Base-by-base conservation (phyloP, 30 jellyfish, hydroid and myxozoan genomes). In the Turritopsis dohrnii region DNA sequence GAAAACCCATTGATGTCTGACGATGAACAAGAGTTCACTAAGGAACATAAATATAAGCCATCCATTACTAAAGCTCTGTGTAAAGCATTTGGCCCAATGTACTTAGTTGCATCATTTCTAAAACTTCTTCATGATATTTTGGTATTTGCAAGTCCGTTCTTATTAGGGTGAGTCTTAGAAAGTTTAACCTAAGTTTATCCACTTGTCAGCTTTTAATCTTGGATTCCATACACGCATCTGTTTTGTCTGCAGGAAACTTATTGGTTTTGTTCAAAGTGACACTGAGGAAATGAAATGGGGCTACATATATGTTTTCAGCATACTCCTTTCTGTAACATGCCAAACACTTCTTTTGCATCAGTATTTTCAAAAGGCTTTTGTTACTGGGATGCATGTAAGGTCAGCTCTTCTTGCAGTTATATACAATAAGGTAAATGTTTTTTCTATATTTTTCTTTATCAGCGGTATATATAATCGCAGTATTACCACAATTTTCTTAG, bases 271-370 rank as follows among this genome's bases (percentile, higher is more conserved):
- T 28, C 93, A 85, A 22, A 52, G 83, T 52, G 94, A 88, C 24
- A 88, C 93, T 3, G 93, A 90, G 52, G 96, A 90, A 1, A 26
- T 80, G 54, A 84, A 90, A 90, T 89, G 97, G 74, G 97, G 97
- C 53, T 90, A 90, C 76, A 25, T 92, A 0, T 84, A 89, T 65
- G 98, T 96, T 9, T 29, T 83, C 29, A 76, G 85, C 17, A 71
- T 92, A 73, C 83, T 92, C 66, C 79, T 88, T 54, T 89, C 84
- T 18, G 96, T 89, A 69, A 71, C 89, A 1, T 54, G 52, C 1
- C 96, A 88, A 60, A 88, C 98, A 21, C 26, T 92, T 65, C 72
- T 85, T 82, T 84, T 92, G 77, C 98, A 92, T 29, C 98, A 92
- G 88, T 92, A 92, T 89, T 92, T 92, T 80, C 96, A 88, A 41